A percentile compares a stretch with the other conserved stretches of the same genome.
phyloP scores from a whole-genome alignment of 2,113 vertebrate species.

The Myocastor coypus region DNA sequence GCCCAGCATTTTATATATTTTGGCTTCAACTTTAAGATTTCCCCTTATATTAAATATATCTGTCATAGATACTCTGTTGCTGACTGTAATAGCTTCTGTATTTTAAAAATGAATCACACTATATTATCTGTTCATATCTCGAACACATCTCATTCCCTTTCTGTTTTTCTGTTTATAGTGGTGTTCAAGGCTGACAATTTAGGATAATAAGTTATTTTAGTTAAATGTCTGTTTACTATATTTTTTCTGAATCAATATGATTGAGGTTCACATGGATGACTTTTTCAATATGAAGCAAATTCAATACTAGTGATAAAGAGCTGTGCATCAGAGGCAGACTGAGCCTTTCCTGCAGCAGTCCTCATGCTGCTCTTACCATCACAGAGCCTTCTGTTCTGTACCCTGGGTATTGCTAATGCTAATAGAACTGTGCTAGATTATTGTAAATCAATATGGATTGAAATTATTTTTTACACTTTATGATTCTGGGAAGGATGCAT shows the following conservation, averaged over 20 bases:
- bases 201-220: conserved; percentile 79
- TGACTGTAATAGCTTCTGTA: conserved; percentile 71
- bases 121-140: conserved; percentile 77
- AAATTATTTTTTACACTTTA: conserved; percentile 60
- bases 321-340: background rate
- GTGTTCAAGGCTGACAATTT: conserved; percentile 71
- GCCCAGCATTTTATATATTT: conserved; percentile 50
- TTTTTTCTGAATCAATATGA: conserved; percentile 63
- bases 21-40: conserved; percentile 42
- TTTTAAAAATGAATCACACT: conserved; percentile 75
- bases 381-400: conserved; percentile 18
- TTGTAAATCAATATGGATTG: conserved; percentile 40
- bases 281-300: conserved; percentile 79
- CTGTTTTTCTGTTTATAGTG: conserved; percentile 57
- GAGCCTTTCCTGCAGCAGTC: background rate
- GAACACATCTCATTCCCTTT: conserved; percentile 76
- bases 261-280: conserved; percentile 65
- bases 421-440: conserved; percentile 12
- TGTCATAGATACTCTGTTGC: conserved; percentile 60
- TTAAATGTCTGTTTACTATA: conserved; percentile 75
- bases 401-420: conserved; percentile 51
- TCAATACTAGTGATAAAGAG: conserved; percentile 58
- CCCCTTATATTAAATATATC: conserved; percentile 69
- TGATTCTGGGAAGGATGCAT: conserved; percentile 61
- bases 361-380: background rate